Evolutionary conservation across 2,888 invertebrate genomes (phyloP).

Genomic region (Drosophila recens): DNA sequence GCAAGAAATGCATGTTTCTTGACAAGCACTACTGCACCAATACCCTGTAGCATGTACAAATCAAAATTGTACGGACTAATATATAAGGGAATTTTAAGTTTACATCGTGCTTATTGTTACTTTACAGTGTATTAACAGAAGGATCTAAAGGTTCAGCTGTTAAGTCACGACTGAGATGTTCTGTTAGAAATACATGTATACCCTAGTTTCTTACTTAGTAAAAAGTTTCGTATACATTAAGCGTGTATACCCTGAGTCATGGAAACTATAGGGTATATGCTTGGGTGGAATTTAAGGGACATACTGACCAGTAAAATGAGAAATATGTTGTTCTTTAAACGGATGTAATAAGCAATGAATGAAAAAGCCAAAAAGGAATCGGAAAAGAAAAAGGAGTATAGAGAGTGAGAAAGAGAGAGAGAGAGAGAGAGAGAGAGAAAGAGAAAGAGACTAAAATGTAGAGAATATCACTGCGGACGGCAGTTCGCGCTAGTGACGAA

Average conservation of each 20-base stretch:
- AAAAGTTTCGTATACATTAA: background rate
- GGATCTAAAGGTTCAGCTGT: background rate
- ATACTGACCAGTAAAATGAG: conserved; percentile 11
- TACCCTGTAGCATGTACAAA: conserved; percentile 2
- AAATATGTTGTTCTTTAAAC: conserved; percentile 27
- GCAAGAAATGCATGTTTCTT: background rate
- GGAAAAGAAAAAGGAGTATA: background rate
- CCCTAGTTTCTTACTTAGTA: background rate
- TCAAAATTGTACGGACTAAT: background rate
- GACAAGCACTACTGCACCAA: background rate
- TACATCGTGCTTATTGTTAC: background rate
- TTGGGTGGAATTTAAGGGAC: background rate
- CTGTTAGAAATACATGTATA: background rate
- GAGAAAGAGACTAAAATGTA: background rate
- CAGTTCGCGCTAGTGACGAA: too few species aligned
- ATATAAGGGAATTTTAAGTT: background rate
- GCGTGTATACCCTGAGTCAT: background rate
- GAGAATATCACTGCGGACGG: background rate
- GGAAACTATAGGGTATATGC: background rate
- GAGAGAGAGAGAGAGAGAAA: background rate
- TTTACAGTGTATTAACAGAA: background rate
- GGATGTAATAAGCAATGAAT: conserved; percentile 30
- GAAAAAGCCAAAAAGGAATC: background rate
- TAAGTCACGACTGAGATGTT: background rate
- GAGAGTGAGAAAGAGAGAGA: background rate